Evolutionary conservation across 2,113 vertebrate species (phyloP), one percentile per base, ranked within the genome.

Genomic region (Fregata magnificens): DNA sequence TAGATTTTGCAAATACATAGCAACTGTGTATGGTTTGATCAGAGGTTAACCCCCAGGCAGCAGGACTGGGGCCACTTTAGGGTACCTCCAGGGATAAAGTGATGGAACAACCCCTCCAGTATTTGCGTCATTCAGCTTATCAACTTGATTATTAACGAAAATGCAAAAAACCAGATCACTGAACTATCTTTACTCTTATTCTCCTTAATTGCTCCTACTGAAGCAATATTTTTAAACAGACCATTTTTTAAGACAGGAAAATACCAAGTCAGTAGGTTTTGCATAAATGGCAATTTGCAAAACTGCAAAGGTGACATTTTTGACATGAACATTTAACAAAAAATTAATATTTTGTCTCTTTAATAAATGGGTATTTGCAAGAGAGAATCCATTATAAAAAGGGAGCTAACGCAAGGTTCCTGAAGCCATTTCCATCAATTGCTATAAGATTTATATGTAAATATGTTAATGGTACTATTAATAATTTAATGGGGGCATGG

Each of bases 401-500:
- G 83, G 49, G 55, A 97, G 93, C 88, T 88, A 88, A 86, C 11
- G 2, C 73, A 88, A 90, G 88, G 93, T 91, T 97, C 96, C 93
- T 93, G 89, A 63, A 96, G 87, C 88, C 89, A 87, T 94, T 97
- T 96, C 95, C 97, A 97, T 97, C 97, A 96, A 95, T 79, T 97
- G 95, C 97, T 83, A n/a, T 97, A 95, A 97, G 97, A 98, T 98
- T 98, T 97, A 97, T 98, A 98, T 98, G 97, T 98, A 98, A 98
- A 98, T 98, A 97, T 97, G 97, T 96, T 97, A 98, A 98, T 98
- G 91, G 97, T 84, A 96, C 95, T 97, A 96, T 98, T 98, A 98
- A 98, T 98, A 97, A 97, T 98, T 98, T 98, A 98, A 96, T 96
- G 95, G 96, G 97, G 97, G 93, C 97, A 98, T 88, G 97, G 93